Conservation (phyloP, 2,113 vertebrate species). For the Xerus inauris region DNA sequence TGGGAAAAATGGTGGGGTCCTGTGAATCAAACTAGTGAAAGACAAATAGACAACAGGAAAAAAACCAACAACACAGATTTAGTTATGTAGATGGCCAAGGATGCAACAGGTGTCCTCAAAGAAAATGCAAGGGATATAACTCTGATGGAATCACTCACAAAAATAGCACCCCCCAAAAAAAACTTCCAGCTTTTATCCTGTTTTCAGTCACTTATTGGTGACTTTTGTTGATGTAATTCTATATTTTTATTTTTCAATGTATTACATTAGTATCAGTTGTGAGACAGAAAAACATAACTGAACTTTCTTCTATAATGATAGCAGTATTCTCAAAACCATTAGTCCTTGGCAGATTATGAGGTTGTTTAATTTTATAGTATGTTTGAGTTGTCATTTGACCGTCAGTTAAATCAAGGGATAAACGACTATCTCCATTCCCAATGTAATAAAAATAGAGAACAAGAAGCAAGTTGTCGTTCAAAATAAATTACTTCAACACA, state of each 20-base stretch:
- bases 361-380: background rate
- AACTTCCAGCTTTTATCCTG: too few relatives aligned
- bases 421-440: background rate
- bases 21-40: background rate
- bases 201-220: too few relatives aligned
- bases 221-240: background rate
- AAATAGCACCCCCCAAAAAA: too few relatives aligned
- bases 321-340: background rate
- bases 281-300: background rate
- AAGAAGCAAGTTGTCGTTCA: constrained; percentile 31
- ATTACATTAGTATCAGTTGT: background rate
- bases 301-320: background rate
- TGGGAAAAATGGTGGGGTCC: background rate
- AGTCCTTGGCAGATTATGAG: background rate
- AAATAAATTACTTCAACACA: constrained; percentile 5
- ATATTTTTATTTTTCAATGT: background rate
- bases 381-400: background rate
- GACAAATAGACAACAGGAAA: too few relatives aligned
- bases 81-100: too few relatives aligned
- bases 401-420: background rate
- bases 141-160: background rate
- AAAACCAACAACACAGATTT: background rate
- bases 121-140: background rate
- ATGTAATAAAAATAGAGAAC: constrained; percentile 48
- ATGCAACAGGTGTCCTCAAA: background rate